Conservation (phyloP, 2,888 invertebrate genomes). For the Disparrhopalites patrizii region DNA sequence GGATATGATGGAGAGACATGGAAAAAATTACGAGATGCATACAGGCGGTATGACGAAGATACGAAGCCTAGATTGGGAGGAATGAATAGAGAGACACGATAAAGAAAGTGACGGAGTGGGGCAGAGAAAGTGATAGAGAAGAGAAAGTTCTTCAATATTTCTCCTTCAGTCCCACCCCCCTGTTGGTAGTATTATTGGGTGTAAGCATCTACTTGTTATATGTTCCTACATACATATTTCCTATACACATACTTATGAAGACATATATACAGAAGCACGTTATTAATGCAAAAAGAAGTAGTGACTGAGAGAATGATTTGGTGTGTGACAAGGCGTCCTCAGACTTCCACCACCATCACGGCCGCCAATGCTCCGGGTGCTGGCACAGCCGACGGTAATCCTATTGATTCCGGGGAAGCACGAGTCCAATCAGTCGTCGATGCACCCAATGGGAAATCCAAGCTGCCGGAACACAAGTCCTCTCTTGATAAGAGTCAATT, state of each 20-base stretch:
- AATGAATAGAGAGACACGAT: no score
- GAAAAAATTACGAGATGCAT: no score
- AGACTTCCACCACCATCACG: no score
- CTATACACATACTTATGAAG: no score
- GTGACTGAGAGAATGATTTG: conserved; percentile 18
- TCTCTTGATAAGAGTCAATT: conserved; percentile 30
- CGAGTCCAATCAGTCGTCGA: conserved; percentile 20
- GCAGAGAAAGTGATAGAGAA: neutral
- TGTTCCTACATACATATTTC: no score
- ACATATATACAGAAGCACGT: neutral
- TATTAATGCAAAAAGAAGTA: conserved; percentile 19
- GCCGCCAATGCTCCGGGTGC: neutral
- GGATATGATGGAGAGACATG: no score
- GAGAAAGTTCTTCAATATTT: conserved; percentile 10
- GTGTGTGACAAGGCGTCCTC: conserved; percentile 16
- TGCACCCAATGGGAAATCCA: conserved; percentile 22
- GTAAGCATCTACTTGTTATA: no score
- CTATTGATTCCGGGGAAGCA: conserved; percentile 29
- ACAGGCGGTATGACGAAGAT: no score
- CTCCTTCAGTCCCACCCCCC: conserved; percentile 6
- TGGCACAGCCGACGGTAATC: conserved; percentile 19
- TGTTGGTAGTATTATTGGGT: no score
- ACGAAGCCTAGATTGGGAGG: no score
- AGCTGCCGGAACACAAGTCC: conserved; percentile 24
- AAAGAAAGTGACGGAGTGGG: neutral